phyloP scores from a whole-genome alignment of 2,113 vertebrate species.

The Copsychus sechellarum region DNA sequence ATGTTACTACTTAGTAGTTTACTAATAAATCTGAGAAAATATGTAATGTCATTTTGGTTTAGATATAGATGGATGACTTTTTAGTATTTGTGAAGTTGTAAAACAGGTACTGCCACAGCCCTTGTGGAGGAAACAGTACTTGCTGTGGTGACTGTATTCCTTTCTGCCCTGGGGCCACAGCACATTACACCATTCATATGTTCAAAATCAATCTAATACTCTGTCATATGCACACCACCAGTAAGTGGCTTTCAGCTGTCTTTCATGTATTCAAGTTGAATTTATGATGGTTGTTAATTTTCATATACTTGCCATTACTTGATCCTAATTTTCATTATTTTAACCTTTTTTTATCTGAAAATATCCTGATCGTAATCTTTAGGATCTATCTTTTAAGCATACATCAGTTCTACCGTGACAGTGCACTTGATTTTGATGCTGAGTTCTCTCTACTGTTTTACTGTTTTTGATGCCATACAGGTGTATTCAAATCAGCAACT shows the following conservation, averaged over 20 bases:
- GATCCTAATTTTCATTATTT: neutral
- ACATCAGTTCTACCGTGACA: neutral
- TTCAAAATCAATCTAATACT: conserved; percentile 1
- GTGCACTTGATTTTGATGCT: neutral
- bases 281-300: neutral
- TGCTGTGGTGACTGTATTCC: neutral
- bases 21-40: conserved; percentile 79
- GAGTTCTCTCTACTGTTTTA: neutral
- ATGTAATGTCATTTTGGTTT: conserved; percentile 67
- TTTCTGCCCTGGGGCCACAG: conserved; percentile 4
- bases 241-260: neutral
- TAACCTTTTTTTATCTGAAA: neutral
- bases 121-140: neutral
- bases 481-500: neutral
- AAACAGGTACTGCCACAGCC: neutral
- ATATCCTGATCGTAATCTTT: neutral
- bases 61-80: conserved; percentile 63
- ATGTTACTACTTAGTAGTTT: conserved; percentile 78
- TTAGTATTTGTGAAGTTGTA: conserved; percentile 2
- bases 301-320: neutral
- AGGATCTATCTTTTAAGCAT: neutral
- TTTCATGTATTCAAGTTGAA: neutral
- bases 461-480: neutral
- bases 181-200: neutral
- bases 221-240: neutral